Evolutionary conservation across 2,797 vertebrate species (phyloP), one percentile per base, ranked within the genome.

Genomic region (Eremophila alpestris): DNA sequence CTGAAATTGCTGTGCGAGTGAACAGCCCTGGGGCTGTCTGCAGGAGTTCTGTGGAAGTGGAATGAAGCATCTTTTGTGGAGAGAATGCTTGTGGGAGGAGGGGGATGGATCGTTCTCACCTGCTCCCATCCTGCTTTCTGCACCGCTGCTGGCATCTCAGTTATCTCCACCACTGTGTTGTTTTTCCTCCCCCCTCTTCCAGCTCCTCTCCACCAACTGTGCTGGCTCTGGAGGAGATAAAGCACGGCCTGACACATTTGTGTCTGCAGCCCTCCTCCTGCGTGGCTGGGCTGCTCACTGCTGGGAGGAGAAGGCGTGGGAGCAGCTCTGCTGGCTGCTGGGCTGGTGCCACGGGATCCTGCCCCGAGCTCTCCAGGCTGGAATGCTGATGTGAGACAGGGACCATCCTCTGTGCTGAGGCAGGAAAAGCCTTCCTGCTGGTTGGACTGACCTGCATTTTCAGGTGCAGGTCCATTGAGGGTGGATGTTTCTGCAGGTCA

Each of bases 131-230:
- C 2, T 46, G 65, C 34, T 75, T 93, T 93, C 93, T 82, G 69
- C 92, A 76, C 62, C 36, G 2, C 75, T 90, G 90, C 90, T 93
- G 81, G 54, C 87, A 60, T 84, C 89, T 84, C 75, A 40, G 45
- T 94, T 81, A 77, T 76, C 73, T 88, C 73, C 65, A 60, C 29
- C 30, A 20, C 0, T 0, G 13, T 8, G 34, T 1, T 76, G 45
- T 5, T 2, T 24, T 4, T 5, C 16, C 1, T 2, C 1, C 13
- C 5, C 15, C 4, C 41, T 41, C 12, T 83, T 65, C 2, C 1
- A 69, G n/a, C 83, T 87, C 84, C 71, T 91, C 87, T 93, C 87
- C 32, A 70, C 87, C 83, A 89, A 56, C 90, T 79, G 86, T 87
- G 78, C 59, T 0, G 1, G 52, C 45, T 95, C 40, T 36, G 4